Conservation (phyloP, 2,113 vertebrate genomes). For the Paramormyrops kingsleyae region DNA sequence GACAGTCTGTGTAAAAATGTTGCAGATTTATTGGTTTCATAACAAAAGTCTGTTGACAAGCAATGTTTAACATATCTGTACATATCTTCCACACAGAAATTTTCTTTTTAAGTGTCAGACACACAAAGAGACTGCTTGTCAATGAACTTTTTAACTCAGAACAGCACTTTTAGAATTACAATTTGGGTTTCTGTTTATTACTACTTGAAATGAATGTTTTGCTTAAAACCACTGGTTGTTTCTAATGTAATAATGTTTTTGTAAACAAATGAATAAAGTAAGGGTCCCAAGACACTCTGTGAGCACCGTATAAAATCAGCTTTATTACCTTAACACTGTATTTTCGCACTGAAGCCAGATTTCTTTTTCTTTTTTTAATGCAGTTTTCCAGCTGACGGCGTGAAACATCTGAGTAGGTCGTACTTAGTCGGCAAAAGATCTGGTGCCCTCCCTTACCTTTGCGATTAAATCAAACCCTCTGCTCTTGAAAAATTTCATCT, state of each 20-base stretch:
- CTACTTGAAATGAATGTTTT: neutral
- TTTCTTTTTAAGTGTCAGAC: neutral
- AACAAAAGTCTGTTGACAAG: neutral
- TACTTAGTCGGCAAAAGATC: constrained; percentile 5
- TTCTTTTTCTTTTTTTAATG: neutral
- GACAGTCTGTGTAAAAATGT: neutral
- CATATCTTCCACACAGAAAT: neutral
- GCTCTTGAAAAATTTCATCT: constrained; percentile 31
- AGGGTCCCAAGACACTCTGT: neutral
- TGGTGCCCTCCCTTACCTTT: constrained; percentile 8
- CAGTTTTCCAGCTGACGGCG: constrained; percentile 35
- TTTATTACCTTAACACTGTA: neutral
- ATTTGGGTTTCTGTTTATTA: neutral
- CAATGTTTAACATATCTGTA: neutral
- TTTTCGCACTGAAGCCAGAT: constrained; percentile 7
- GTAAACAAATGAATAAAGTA: neutral
- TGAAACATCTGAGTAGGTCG: constrained; percentile 26
- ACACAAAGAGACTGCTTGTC: neutral
- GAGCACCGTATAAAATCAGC: neutral
- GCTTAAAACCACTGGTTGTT: neutral
- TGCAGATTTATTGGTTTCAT: neutral
- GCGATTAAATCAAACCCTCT: constrained; percentile 20
- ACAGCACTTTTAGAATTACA: neutral
- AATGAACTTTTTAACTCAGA: neutral
- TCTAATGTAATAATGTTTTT: neutral